These are phyloP conservation scores for Hyperoplus immaculatus DNA, from an alignment of 2,797 vertebrate species.

Conservation along the genomic window DNA sequence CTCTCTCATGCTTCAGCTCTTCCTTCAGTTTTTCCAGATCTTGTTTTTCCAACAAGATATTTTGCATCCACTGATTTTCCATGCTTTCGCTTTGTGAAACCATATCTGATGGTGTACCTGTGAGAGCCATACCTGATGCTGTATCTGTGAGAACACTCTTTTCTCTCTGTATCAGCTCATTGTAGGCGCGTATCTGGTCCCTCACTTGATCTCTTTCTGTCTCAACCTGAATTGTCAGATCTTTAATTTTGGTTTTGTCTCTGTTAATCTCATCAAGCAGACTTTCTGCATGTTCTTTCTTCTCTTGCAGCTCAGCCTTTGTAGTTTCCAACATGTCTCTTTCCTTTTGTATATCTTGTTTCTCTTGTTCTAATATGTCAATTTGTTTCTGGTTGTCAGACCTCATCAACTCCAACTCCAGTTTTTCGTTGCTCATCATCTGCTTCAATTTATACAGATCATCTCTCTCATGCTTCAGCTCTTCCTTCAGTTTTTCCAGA, in stretches of 20 bases:
- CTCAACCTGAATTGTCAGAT: neutral
- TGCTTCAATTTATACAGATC: neutral
- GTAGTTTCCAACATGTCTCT: too few species aligned
- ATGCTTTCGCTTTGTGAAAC: too few species aligned
- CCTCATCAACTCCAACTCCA: neutral
- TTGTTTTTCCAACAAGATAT: too few species aligned
- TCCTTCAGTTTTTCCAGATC: too few species aligned
- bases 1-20: neutral
- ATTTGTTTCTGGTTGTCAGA: neutral
- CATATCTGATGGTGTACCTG: slow-evolving; percentile 33
- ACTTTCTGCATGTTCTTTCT: neutral
- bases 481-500: too few species aligned
- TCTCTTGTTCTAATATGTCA: neutral
- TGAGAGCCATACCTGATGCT: neutral
- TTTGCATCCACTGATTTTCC: too few species aligned
- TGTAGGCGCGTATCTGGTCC: neutral
- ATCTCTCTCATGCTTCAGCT: neutral
- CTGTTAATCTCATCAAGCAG: neutral
- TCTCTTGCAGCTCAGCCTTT: too few species aligned
- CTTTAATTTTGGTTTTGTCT: neutral
- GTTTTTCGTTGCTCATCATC: too few species aligned
- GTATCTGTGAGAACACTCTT: neutral
- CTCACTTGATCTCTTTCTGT: neutral
- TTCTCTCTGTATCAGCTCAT: neutral
- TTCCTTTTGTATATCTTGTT: neutral